Percentiles rank a stretch among this genome's conserved stretches.
Evolutionary conservation across 2,797 vertebrate genomes (phyloP).

Genomic region (Lutjanus campechanus): DNA sequence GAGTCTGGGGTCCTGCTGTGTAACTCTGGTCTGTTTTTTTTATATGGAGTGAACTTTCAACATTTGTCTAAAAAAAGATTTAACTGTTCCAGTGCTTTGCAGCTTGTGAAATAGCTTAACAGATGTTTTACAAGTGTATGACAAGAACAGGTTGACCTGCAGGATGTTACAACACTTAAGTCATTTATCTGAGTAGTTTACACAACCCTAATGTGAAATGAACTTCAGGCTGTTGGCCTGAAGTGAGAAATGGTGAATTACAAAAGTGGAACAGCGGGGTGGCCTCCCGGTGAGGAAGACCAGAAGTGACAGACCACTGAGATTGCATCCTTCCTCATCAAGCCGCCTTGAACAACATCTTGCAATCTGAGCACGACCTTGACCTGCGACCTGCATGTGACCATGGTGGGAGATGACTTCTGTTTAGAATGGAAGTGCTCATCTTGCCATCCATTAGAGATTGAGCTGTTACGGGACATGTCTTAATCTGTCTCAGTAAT

Average conservation of each 20-base stretch:
- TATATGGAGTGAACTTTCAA: neutral
- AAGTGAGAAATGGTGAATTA: neutral
- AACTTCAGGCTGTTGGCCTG: conserved; percentile 33
- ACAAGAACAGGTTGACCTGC: conserved; percentile 5
- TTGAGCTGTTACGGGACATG: conserved; percentile 24
- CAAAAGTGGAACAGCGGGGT: neutral
- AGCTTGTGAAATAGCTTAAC: neutral
- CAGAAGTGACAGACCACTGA: neutral
- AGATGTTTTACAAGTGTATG: neutral
- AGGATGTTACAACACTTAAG: conserved; percentile 14
- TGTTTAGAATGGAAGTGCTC: conserved; percentile 2
- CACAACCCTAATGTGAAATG: conserved; percentile 14
- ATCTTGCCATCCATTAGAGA: neutral
- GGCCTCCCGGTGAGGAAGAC: neutral
- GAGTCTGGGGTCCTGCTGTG: neutral
- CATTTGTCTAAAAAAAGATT: neutral
- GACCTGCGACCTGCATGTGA: conserved; percentile 1
- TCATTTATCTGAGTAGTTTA: conserved; percentile 21
- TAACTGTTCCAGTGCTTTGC: neutral
- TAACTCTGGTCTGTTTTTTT: neutral
- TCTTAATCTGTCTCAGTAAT: conserved; percentile 8
- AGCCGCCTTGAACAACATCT: neutral
- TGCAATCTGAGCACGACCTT: neutral
- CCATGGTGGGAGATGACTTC: neutral
- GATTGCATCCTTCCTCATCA: neutral